Percentiles rank a stretch among this genome's conserved stretches.
Evolutionary conservation across 2,797 vertebrate species (phyloP).

Genomic region (Melanotaenia trifasciata): DNA sequence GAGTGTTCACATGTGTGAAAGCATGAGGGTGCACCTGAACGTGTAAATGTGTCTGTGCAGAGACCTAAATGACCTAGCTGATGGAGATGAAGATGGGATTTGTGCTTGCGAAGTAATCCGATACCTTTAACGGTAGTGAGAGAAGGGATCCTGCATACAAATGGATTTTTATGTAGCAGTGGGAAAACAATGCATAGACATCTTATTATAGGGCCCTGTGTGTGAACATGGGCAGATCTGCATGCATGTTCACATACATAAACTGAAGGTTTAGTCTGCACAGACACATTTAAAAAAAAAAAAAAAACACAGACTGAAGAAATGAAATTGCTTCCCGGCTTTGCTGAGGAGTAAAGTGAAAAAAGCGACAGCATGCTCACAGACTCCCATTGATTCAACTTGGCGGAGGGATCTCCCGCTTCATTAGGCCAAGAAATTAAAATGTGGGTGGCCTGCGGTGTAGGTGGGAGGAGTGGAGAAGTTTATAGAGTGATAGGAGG

Average conservation of each 20-base stretch:
- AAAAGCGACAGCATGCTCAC: slow-evolving; percentile 44
- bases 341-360: slow-evolving; percentile 63
- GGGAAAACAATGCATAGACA: slow-evolving; percentile 29
- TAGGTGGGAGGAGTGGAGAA: slow-evolving; percentile 44
- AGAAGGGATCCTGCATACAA: slow-evolving; percentile 63
- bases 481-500: slow-evolving; percentile 44
- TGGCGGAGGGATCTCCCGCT: slow-evolving; percentile 68
- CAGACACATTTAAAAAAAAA: neutral
- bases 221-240: neutral
- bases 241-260: neutral
- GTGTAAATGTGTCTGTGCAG: slow-evolving; percentile 22
- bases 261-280: neutral
- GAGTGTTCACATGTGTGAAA: neutral
- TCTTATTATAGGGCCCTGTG: slow-evolving; percentile 4
- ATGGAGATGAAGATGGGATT: slow-evolving; percentile 75
- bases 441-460: slow-evolving; percentile 72
- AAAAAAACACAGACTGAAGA: slow-evolving; percentile 32
- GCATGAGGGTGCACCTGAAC: slow-evolving; percentile 1
- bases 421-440: slow-evolving; percentile 89
- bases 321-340: slow-evolving; percentile 40
- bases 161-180: slow-evolving; percentile 61
- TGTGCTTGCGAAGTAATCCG: slow-evolving; percentile 56
- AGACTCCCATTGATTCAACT: slow-evolving; percentile 73
- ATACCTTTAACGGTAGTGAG: slow-evolving; percentile 57
- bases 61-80: slow-evolving; percentile 66